Percentiles rank a stretch among this genome's conserved stretches.
These are phyloP conservation scores for Scaptodrosophila latifasciaeformis DNA, from an alignment of 2,888 invertebrate genomes.

Conservation along the genomic window DNA sequence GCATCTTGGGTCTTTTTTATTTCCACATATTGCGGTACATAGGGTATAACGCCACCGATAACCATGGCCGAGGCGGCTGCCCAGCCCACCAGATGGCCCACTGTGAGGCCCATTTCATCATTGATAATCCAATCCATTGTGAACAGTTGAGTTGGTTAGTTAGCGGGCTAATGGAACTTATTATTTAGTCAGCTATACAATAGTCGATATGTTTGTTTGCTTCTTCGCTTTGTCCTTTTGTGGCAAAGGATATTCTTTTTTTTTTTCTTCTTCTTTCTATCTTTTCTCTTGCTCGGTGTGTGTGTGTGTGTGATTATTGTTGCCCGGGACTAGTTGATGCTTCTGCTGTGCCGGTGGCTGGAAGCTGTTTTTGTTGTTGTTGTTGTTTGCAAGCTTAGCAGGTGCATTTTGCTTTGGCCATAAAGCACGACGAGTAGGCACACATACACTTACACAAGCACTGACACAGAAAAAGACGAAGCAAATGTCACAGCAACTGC, in stretches of 20 bases:
- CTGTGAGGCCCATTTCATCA: constrained; percentile 83
- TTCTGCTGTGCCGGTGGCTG: constrained; percentile 14
- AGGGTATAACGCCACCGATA: constrained; percentile 95
- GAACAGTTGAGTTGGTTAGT: not conserved
- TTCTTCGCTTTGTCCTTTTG: too few species aligned
- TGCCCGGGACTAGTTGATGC: constrained; percentile 13
- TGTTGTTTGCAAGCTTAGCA: constrained; percentile 14
- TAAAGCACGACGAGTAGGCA: too few species aligned
- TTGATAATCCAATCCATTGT: constrained; percentile 87
- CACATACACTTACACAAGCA: too few species aligned
- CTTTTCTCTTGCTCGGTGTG: not conserved
- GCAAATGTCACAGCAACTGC: constrained; percentile 31
- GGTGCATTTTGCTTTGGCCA: constrained; percentile 6
- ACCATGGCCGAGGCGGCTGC: constrained; percentile 92
- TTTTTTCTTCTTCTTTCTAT: not conserved
- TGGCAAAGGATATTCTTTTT: too few species aligned
- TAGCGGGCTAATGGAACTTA: not conserved
- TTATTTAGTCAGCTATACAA: constrained; percentile 2
- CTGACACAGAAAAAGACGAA: not conserved
- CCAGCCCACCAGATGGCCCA: constrained; percentile 86
- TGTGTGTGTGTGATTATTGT: not conserved
- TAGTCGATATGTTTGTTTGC: too few species aligned
- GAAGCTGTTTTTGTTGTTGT: constrained; percentile 6
- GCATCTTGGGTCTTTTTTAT: constrained; percentile 93
- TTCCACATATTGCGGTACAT: constrained; percentile 96